Conservation (phyloP, 2,888 invertebrate genomes). For the Furcula furcula region DNA sequence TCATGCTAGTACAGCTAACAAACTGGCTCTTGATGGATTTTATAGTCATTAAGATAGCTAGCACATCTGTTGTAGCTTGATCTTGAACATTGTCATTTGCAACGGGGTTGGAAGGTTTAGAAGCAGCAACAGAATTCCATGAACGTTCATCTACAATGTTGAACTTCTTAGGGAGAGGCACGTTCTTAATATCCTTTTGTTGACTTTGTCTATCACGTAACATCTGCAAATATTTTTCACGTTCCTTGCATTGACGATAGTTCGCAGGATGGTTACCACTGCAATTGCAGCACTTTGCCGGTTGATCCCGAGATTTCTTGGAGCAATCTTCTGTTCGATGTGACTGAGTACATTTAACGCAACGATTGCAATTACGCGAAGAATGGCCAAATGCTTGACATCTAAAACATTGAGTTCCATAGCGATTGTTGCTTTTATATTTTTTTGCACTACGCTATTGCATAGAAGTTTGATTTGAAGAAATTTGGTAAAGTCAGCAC, state of each 20-base stretch:
- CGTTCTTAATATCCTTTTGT: no score
- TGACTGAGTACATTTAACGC: constrained; percentile 1
- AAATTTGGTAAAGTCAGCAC: background rate
- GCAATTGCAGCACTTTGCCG: constrained; percentile 1
- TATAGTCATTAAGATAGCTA: constrained; percentile 2
- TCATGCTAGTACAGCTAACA: constrained; percentile 1
- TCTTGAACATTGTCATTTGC: no score
- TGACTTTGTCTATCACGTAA: background rate
- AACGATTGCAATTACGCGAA: constrained; percentile 10
- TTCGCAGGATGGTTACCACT: constrained; percentile 6
- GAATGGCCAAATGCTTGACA: constrained; percentile 13
- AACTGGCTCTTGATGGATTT: constrained; percentile 4
- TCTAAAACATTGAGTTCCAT: constrained; percentile 8
- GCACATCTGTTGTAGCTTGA: background rate
- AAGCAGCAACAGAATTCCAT: background rate
- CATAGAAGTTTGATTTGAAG: background rate
- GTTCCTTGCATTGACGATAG: constrained; percentile 2
- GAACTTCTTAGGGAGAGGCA: no score
- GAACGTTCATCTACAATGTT: background rate
- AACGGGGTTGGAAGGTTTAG: background rate
- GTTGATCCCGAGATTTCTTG: background rate
- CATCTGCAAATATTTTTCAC: background rate
- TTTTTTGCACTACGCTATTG: constrained; percentile 2
- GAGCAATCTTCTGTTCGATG: background rate
- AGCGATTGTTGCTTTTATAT: background rate